Evolutionary conservation across 1,140 invertebrate genomes (phyloP).

Genomic region (Chymomyza costata): DNA sequence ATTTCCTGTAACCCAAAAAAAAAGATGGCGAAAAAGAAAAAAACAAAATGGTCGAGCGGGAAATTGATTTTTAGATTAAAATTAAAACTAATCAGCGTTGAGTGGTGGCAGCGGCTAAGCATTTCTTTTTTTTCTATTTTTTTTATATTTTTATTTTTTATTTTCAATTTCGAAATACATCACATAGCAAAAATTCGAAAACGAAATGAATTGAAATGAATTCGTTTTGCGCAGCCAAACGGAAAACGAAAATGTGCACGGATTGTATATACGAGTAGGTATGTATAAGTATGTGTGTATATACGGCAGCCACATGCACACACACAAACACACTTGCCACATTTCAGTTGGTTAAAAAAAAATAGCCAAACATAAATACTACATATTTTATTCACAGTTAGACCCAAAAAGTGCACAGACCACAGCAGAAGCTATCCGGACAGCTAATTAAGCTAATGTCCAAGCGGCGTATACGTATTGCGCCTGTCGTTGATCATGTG

Average conservation of each 20-base stretch:
- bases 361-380: slow-evolving; percentile 52
- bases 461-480: slow-evolving; percentile 54
- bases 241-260: slow-evolving; percentile 62
- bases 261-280: too few species aligned
- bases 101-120: too few species aligned
- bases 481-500: slow-evolving; percentile 9
- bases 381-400: slow-evolving; percentile 69
- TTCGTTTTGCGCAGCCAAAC: slow-evolving; percentile 66
- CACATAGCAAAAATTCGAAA: slow-evolving; percentile 69
- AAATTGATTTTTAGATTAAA: slow-evolving; percentile 75
- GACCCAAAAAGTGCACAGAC: slow-evolving; percentile 7
- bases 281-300: too few species aligned
- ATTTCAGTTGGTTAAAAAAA: too few species aligned
- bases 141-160: too few species aligned
- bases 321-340: slow-evolving; percentile 15
- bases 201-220: slow-evolving; percentile 70
- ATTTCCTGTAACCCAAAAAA: too few species aligned
- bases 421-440: slow-evolving; percentile 34
- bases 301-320: slow-evolving; percentile 18
- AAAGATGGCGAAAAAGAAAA: slow-evolving; percentile 35
- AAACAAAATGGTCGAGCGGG: slow-evolving; percentile 45
- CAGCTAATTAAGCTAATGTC: slow-evolving; percentile 66
- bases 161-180: slow-evolving; percentile 61
- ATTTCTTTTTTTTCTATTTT: too few species aligned
- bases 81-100: slow-evolving; percentile 74